Evolutionary conservation across 2,797 vertebrate species (phyloP), one percentile per base, ranked within the genome.

Genomic region (Silurus lanzhouensis): DNA sequence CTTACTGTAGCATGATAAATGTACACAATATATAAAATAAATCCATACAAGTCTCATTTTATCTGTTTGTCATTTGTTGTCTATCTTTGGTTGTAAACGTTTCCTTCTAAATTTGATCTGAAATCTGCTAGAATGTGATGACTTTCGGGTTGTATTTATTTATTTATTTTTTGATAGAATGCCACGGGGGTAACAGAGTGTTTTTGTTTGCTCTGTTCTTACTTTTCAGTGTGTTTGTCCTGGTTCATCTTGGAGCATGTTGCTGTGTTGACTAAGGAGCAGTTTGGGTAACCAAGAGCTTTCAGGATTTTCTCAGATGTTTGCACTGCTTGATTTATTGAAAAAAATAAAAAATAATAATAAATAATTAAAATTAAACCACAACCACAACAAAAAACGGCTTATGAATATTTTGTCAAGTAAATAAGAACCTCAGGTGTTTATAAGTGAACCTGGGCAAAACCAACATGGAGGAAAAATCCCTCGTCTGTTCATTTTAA

Each of bases 321-420:
- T 86, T 83, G 48, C 82, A 84, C 70, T 85, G 60, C 31, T 74
- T 75, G 77, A 63, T 84, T 83, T 74, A 79, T 38, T 60, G 19
- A 20, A 57, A 27, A 7, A 3, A 13, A 7, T 0, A 22, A 52
- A 68, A 64, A 57, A 72, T 71, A 86, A 83, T 4, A 38, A 38
- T 4, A 38, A 38, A 38, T 2, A 31, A 31, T 2, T 3, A 38
- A 38, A 38, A 38, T 38, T 38, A 31, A 31, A 31, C 48, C 48
- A 6, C 48, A 60, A 60, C 17, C 7, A 60, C 17, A 60, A 60
- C 90, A 90, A 93, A 91, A 91, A 88, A 90, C 82, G 84, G 86
- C 85, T 89, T 89, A 90, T 92, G 92, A 94, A 92, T 90, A 87
- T 90, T 94, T 94, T 95, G 92, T 94, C 91, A 94, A 93, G 91